Evolutionary conservation across 2,113 vertebrate species (phyloP).

Genomic region (Ctenomys sociabilis): DNA sequence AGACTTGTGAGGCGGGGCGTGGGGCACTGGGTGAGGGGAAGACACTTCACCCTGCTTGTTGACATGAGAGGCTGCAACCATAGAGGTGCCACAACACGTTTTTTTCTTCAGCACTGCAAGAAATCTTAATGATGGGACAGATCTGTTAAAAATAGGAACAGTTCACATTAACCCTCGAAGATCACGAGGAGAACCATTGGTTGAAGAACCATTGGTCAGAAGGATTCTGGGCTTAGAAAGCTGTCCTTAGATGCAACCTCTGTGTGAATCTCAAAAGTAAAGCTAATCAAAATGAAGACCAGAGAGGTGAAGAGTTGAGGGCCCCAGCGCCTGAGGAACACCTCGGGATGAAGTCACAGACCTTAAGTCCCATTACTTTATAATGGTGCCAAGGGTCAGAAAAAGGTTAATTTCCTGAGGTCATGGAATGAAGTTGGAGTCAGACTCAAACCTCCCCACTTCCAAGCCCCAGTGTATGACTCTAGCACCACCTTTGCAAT

Average conservation of each 20-base stretch:
- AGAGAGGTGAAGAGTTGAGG: background rate
- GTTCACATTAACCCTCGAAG: background rate
- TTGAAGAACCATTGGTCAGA: background rate
- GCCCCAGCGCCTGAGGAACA: background rate
- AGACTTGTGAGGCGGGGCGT: accelerated
- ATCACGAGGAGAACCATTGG: background rate
- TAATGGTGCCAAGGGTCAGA: background rate
- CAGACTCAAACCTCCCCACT: background rate
- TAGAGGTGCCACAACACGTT: accelerated
- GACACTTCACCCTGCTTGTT: background rate
- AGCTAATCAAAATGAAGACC: background rate
- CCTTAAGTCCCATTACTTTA: background rate
- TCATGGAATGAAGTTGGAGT: background rate
- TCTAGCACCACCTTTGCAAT: background rate
- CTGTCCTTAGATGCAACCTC: background rate
- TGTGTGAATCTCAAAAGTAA: background rate
- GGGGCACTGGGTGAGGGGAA: accelerated
- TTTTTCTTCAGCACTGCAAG: background rate
- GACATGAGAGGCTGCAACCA: background rate
- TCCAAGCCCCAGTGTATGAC: background rate
- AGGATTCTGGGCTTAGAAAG: background rate
- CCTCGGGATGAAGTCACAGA: background rate
- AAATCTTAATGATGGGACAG: background rate
- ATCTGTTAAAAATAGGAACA: background rate
- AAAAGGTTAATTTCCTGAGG: background rate